phyloP scores from a whole-genome alignment of 2,113 vertebrate genomes.

The Varanus komodoensis region DNA sequence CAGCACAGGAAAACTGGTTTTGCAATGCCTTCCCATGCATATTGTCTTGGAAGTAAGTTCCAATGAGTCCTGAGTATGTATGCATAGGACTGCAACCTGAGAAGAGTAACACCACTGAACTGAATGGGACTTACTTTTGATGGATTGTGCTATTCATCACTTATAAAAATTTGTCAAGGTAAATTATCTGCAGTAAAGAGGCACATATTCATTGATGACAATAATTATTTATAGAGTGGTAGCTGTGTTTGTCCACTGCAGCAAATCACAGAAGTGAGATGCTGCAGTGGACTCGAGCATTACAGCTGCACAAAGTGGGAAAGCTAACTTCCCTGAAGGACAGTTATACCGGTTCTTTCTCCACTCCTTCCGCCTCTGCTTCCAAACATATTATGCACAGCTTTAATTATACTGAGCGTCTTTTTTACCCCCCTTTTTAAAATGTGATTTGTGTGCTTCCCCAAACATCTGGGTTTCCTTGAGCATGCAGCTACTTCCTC shows the following conservation, averaged over 20 bases:
- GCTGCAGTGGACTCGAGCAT: neutral
- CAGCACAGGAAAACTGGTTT: neutral
- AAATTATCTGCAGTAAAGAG: neutral
- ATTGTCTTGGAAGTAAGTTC: neutral
- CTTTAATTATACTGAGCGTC: too few species aligned
- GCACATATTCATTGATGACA: neutral
- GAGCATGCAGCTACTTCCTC: too few species aligned
- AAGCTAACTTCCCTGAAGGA: too few species aligned
- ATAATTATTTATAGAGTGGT: neutral
- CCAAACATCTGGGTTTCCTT: too few species aligned
- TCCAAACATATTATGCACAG: too few species aligned
- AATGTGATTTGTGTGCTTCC: too few species aligned
- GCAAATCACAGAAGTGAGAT: neutral
- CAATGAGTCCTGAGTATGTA: neutral
- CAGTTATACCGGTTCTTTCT: too few species aligned
- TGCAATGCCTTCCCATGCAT: neutral
- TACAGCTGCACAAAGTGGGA: too few species aligned
- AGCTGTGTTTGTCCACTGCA: neutral
- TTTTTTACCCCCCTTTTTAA: too few species aligned
- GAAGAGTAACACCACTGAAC: neutral
- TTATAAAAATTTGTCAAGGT: neutral
- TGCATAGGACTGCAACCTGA: neutral
- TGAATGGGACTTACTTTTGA: neutral
- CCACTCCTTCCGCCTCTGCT: too few species aligned
- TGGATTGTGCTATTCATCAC: neutral